Base-by-base conservation (phyloP, 2,113 vertebrate genomes). In the Hystrix cristata region DNA sequence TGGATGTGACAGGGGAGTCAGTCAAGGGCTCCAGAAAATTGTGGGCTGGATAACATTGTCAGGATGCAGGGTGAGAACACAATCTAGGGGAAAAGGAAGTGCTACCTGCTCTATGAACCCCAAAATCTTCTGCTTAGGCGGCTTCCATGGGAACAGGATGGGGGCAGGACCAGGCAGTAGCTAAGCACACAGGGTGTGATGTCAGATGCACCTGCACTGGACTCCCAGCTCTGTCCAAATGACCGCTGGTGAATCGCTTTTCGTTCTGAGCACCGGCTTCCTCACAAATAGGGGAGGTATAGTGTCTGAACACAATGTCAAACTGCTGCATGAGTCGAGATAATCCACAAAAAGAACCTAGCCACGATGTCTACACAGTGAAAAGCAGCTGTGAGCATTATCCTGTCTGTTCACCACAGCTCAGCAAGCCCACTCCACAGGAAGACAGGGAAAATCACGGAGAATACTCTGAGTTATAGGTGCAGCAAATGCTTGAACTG, bases 341-440 rank as follows among this genome's bases (percentile, higher is more conserved):
- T n/a, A 23, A 16, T 9, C 29, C 16, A 0, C 0, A 3, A 53
- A 6, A 57, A 62, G 29, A 6, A 3, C 5, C 19, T 0, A 13
- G 18, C 31, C 12, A 0, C 0, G 8, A 16, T 0, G 13, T 57
- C 60, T 5, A 74, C 57, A 43, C 18, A 27, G 25, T 34, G 34
- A 8, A 31, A 81, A 84, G 48, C 0, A 86, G 74, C 79, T 53
- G 31, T 19, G 15, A 53, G 10, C 8, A 10, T 2, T 1, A 0
- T 23, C n/a, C 31, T 1, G 15, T 23, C 43, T 76, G 21, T 4
- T 27, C 84, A 57, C 3, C n/a, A 19, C 4, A 31, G 62, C 57
- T 60, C 29, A 43, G 13, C 1, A 34, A 80, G 4, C 69, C 55
- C 71, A 13, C 1, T 21, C 18, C 34, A 10, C 9, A 23, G 21